Evolutionary conservation across 2,888 invertebrate genomes (phyloP).

Genomic region (Pachliopta kotzebuea): DNA sequence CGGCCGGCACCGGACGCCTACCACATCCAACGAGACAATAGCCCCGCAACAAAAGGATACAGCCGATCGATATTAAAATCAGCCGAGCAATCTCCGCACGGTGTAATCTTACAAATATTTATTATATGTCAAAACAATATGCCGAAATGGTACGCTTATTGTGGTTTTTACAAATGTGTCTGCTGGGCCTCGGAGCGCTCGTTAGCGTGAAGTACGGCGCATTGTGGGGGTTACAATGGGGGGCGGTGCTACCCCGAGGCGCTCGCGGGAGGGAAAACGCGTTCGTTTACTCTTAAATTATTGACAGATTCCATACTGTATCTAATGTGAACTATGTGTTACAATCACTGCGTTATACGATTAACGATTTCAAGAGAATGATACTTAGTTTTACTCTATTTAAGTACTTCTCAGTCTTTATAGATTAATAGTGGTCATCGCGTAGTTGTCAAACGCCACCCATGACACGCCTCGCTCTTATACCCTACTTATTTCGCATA

Average conservation of each 20-base stretch:
- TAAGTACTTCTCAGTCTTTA: too few relatives aligned
- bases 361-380: not conserved
- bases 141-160: constrained; percentile 78
- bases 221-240: constrained; percentile 74
- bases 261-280: constrained; percentile 54
- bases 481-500: too few relatives aligned
- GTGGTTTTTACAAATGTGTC: constrained; percentile 78
- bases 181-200: constrained; percentile 73
- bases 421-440: too few relatives aligned
- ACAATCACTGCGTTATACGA: not conserved
- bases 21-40: constrained; percentile 54
- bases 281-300: constrained; percentile 62
- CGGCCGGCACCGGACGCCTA: constrained; percentile 47
- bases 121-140: constrained; percentile 81
- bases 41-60: constrained; percentile 52
- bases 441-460: too few relatives aligned
- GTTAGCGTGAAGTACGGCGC: constrained; percentile 77
- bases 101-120: constrained; percentile 78
- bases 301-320: constrained; percentile 45
- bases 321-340: not conserved
- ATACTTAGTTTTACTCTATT: not conserved
- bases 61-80: constrained; percentile 65
- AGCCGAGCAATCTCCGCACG: constrained; percentile 61
- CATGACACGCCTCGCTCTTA: too few relatives aligned
- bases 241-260: constrained; percentile 66